Base-by-base conservation (phyloP, 1,140 invertebrate genomes). In the Latrodectus geometricus region DNA sequence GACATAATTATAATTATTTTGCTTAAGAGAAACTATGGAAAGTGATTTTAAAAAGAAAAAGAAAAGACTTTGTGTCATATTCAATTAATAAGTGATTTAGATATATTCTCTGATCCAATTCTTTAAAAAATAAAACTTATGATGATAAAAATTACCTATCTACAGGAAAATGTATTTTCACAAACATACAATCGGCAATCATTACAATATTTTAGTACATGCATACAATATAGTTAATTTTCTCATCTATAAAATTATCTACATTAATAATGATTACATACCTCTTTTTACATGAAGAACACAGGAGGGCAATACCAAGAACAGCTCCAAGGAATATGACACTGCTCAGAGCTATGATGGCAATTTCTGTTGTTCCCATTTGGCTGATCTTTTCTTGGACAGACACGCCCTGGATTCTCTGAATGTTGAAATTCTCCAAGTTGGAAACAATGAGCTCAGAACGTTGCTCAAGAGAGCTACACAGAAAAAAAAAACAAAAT, bases 321-420 rank as follows among this genome's bases (percentile, higher is more conserved):
- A 95, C 93, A 2, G 95, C 95, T 11, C 95, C 95, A 35, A 96
- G 89, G 89, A 96, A 96, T 52, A 96, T 94, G 65, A 96, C 92
- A 73, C 94, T 95, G 21, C 95, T 95, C 2, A 96, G 92, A 0
- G 95, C 93, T 7, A 97, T 93, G 0, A 95, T 94, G 15, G 95
- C 94, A 17, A 96, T 94, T 91, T 97, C 95, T 86, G 96, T 92
- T 4, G 95, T 94, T n/a, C 95, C 95, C 54, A 94, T 91, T 65
- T 94, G 89, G 70, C 93, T 92, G 84, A 92, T 91, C 83, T 93
- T 93, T 54, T 90, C 89, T 54, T 90, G 90, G 0, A 90, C 89
- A 21, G 91, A 90, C 72, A 90, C 90, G 20, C 90, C 89, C 77
- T 90, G 87, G 52, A 90, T 89, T 20, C 90, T 89, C 69, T 91